A percentile compares a stretch with the other conserved stretches of the same genome.
These are phyloP conservation scores for Poeciliopsis paucimaculata DNA, from an alignment of 2,797 vertebrate genomes.

Conservation along the genomic window DNA sequence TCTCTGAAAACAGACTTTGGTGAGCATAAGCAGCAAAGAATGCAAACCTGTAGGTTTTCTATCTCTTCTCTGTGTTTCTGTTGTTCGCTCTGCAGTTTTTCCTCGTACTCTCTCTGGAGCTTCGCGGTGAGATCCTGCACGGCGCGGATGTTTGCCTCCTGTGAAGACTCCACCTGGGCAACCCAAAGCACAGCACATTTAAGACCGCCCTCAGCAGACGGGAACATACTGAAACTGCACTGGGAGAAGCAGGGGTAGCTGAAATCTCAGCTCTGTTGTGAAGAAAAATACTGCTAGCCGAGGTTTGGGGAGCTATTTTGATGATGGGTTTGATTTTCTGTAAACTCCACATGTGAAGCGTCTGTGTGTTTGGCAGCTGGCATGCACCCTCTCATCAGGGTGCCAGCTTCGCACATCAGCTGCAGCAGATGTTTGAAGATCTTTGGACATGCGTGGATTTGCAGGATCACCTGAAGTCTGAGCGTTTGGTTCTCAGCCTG, in stretches of 20 bases:
- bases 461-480: constrained; percentile 85
- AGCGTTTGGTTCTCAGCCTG: constrained; percentile 89
- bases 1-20: constrained; percentile 10
- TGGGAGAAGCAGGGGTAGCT: constrained; percentile 18
- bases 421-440: constrained; percentile 11
- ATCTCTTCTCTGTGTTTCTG: constrained; percentile 87
- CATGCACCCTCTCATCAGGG: not conserved
- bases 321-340: constrained; percentile 10
- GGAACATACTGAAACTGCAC: constrained; percentile 6
- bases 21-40: constrained; percentile 40
- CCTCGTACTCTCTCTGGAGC: constrained; percentile 88
- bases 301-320: not conserved
- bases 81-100: constrained; percentile 86
- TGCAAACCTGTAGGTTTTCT: constrained; percentile 87
- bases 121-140: constrained; percentile 89
- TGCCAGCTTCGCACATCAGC: not conserved
- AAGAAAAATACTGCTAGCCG: constrained; percentile 1
- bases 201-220: constrained; percentile 18
- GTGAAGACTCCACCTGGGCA: constrained; percentile 88
- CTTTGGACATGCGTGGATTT: constrained; percentile 9
- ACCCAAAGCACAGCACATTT: constrained; percentile 38
- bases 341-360: not conserved
- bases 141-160: constrained; percentile 85
- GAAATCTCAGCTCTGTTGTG: not conserved
- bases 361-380: not conserved